These are phyloP conservation scores for Podabrus alpinus DNA, from an alignment of 2,888 invertebrate species.

Conservation along the genomic window DNA sequence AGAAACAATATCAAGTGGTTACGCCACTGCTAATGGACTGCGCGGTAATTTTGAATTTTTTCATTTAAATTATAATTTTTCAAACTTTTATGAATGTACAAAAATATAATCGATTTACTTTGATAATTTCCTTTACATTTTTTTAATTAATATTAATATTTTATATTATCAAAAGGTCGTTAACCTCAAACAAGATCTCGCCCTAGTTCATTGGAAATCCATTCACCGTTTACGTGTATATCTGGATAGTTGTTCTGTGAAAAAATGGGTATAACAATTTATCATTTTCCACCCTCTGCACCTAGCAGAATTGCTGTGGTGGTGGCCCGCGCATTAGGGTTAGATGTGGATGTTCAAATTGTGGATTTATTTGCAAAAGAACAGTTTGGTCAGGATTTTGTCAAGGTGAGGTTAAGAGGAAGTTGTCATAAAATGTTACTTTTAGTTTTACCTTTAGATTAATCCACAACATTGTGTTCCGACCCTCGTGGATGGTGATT, in stretches of 20 bases:
- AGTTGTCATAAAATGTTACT: not conserved
- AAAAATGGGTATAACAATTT: slow-evolving; percentile 58
- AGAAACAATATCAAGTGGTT: too few species aligned
- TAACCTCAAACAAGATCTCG: not conserved
- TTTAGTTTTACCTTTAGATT: slow-evolving; percentile 53
- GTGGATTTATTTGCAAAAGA: slow-evolving; percentile 64
- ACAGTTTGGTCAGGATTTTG: slow-evolving; percentile 61
- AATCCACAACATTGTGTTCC: slow-evolving; percentile 72
- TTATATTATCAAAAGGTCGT: not conserved
- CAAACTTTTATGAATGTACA: not conserved
- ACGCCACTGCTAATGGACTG: not conserved
- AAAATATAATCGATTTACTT: not conserved
- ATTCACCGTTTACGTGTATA: not conserved
- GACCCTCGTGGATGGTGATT: slow-evolving; percentile 69
- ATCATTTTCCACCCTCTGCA: slow-evolving; percentile 65
- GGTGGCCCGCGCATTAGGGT: slow-evolving; percentile 62
- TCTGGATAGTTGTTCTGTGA: not conserved
- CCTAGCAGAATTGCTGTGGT: slow-evolving; percentile 67
- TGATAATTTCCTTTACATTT: not conserved
- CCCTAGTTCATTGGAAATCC: not conserved
- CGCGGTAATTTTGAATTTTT: not conserved
- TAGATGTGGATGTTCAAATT: slow-evolving; percentile 59
- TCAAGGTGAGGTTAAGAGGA: slow-evolving; percentile 45
- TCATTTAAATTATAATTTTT: not conserved
- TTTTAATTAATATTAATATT: not conserved